phyloP scores from a whole-genome alignment of 23 tunicate genomes.

The Aplidium turbinatum region DNA sequence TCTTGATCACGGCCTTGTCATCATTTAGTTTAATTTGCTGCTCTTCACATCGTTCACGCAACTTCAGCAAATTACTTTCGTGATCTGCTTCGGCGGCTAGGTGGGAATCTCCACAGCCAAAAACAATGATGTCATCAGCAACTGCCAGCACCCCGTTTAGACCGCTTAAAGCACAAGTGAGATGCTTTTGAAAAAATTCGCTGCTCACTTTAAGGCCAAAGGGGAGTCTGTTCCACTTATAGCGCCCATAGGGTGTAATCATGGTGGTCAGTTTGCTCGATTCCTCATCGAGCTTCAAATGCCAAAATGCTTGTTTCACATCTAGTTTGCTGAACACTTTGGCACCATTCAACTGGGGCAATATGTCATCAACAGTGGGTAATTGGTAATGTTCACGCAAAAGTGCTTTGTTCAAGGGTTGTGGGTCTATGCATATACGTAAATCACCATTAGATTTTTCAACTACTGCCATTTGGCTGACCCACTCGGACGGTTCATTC shows the following conservation, averaged over 20 bases:
- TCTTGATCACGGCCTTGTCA: slow-evolving; percentile 14
- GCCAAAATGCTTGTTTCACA: slow-evolving; percentile 27
- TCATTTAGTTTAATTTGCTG: slow-evolving; percentile 23
- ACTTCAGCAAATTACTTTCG: not conserved
- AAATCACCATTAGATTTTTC: slow-evolving; percentile 17
- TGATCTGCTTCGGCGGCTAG: slow-evolving; percentile 14
- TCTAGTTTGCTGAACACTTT: slow-evolving; percentile 36
- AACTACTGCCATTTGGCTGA: slow-evolving; percentile 22
- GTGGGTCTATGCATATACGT: slow-evolving; percentile 23
- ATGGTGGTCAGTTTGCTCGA: slow-evolving; percentile 21
- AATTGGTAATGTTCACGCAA: slow-evolving; percentile 3
- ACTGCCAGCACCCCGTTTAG: slow-evolving; percentile 20
- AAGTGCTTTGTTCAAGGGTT: slow-evolving; percentile 16
- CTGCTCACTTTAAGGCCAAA: slow-evolving; percentile 25
- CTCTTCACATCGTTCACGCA: slow-evolving; percentile 2
- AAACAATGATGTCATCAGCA: slow-evolving; percentile 24
- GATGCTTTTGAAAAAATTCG: slow-evolving; percentile 23
- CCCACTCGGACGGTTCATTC: slow-evolving; percentile 23
- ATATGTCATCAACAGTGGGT: slow-evolving; percentile 19
- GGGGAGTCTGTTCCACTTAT: slow-evolving; percentile 9
- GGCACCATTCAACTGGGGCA: slow-evolving; percentile 23
- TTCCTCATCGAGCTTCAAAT: slow-evolving; percentile 6
- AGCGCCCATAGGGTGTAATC: slow-evolving; percentile 22
- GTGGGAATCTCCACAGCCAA: slow-evolving; percentile 1
- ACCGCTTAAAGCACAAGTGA: not conserved